A percentile compares a stretch with the other conserved stretches of the same genome.
Evolutionary conservation across 2,113 vertebrate genomes (phyloP).

Genomic region (Leuciscus idus): DNA sequence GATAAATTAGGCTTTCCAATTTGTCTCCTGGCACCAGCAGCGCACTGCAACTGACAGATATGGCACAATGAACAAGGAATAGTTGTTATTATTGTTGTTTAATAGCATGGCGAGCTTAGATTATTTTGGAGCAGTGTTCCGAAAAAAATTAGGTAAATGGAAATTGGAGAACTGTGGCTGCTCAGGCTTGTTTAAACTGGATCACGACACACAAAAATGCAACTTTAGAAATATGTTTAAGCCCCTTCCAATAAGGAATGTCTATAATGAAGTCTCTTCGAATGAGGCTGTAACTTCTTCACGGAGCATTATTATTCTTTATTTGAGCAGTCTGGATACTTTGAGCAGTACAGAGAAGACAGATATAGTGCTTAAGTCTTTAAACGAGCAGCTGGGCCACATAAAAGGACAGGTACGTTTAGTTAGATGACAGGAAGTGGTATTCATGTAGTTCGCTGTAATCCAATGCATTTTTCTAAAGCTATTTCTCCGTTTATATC

Average conservation of each 20-base stretch:
- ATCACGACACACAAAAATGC: not conserved
- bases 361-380: conserved; percentile 2
- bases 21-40: conserved; percentile 57
- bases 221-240: conserved; percentile 2
- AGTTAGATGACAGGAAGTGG: not conserved
- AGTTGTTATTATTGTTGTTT: conserved; percentile 65
- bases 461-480: not conserved
- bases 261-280: not conserved
- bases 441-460: not conserved
- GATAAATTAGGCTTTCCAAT: conserved; percentile 48
- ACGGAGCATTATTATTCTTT: not conserved
- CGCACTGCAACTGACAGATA: conserved; percentile 69
- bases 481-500: not conserved
- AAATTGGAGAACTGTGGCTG: not conserved
- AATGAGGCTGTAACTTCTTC: not conserved
- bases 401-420: not conserved
- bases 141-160: conserved; percentile 9
- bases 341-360: conserved; percentile 3
- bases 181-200: conserved; percentile 31
- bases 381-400: not conserved
- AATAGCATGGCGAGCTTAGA: conserved; percentile 66
- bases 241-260: not conserved
- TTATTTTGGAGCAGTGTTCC: conserved; percentile 57
- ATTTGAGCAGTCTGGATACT: conserved; percentile 1
- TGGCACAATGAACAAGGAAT: conserved; percentile 68